These are phyloP conservation scores for Ectemnius cavifrons DNA, from an alignment of 2,888 invertebrate genomes.

Conservation along the genomic window DNA sequence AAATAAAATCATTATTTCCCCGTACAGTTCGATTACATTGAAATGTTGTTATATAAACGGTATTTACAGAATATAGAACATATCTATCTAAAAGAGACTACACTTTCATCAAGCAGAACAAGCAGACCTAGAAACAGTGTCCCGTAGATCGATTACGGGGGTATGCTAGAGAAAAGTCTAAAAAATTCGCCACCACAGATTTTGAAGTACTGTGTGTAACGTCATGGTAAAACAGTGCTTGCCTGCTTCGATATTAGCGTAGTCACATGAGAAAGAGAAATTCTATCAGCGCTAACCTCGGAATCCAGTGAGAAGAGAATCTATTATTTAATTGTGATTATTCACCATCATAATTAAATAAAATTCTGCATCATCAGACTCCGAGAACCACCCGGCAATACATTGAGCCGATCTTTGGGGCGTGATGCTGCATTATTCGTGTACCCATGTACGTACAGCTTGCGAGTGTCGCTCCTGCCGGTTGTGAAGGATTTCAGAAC, in stretches of 20 bases:
- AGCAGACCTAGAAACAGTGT: conserved; percentile 21
- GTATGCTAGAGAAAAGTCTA: too few species aligned
- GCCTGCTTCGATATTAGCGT: conserved; percentile 40
- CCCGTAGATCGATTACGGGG: neutral
- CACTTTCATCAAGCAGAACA: conserved; percentile 48
- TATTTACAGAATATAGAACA: conserved; percentile 45
- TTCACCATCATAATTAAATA: conserved; percentile 44
- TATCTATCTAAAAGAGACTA: conserved; percentile 42
- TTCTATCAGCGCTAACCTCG: conserved; percentile 42
- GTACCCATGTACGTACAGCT: conserved; percentile 38
- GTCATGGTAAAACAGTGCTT: conserved; percentile 21
- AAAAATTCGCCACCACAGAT: too few species aligned
- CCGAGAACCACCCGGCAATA: conserved; percentile 47
- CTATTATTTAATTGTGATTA: conserved; percentile 46
- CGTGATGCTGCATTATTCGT: conserved; percentile 33
- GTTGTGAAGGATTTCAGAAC: conserved; percentile 49
- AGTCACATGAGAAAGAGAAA: conserved; percentile 38
- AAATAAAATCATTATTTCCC: conserved; percentile 52
- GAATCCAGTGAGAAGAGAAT: conserved; percentile 45
- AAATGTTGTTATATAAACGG: conserved; percentile 41
- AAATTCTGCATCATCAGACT: conserved; percentile 40
- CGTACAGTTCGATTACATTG: conserved; percentile 36
- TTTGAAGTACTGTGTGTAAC: too few species aligned
- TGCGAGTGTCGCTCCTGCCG: conserved; percentile 42
- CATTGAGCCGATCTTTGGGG: conserved; percentile 53